Conservation (phyloP, 1,140 invertebrate genomes). For the Scaptomyza hsui region DNA sequence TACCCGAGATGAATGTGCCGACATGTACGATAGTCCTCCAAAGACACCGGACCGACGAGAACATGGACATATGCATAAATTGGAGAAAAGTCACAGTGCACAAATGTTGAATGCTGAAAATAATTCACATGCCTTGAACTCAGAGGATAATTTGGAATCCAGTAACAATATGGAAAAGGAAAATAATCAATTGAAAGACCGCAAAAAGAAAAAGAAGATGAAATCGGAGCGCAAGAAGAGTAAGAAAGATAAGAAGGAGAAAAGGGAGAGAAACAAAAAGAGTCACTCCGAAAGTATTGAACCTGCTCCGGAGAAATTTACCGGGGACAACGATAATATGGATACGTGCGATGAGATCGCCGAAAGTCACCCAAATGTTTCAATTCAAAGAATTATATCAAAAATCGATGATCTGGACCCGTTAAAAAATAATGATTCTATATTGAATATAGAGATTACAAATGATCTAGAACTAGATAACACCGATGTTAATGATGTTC, state of each 20-base stretch:
- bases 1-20: constrained; percentile 23
- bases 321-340: not conserved
- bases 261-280: constrained; percentile 62
- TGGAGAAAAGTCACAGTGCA: constrained; percentile 6
- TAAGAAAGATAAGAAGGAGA: constrained; percentile 83
- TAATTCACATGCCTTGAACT: not conserved
- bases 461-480: constrained; percentile 80
- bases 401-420: constrained; percentile 15
- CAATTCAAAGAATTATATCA: constrained; percentile 1
- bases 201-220: constrained; percentile 84
- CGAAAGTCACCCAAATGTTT: constrained; percentile 21
- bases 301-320: constrained; percentile 14
- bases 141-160: constrained; percentile 2
- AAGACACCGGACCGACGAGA: constrained; percentile 53
- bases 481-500: constrained; percentile 72
- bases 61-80: constrained; percentile 1
- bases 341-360: constrained; percentile 16
- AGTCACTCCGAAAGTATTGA: constrained; percentile 27
- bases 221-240: constrained; percentile 66
- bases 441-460: constrained; percentile 10
- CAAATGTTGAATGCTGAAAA: constrained; percentile 5
- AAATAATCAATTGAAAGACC: constrained; percentile 83
- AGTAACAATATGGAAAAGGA: constrained; percentile 49
- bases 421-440: constrained; percentile 30
- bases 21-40: constrained; percentile 36